Evolutionary conservation across 2,888 invertebrate genomes (phyloP).

Genomic region (Thalpophila matura): DNA sequence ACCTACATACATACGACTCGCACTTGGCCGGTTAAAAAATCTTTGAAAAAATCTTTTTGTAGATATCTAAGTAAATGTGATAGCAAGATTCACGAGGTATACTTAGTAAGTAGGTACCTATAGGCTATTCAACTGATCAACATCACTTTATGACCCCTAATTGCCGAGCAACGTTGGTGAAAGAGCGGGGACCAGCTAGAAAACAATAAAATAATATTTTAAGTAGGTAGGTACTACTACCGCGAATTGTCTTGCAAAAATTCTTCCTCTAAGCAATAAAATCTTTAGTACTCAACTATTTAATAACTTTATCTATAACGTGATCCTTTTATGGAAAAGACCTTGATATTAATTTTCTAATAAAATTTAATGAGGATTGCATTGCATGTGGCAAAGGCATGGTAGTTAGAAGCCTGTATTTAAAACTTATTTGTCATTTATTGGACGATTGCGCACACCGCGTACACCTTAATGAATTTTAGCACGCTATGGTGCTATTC

Average conservation of each 20-base stretch:
- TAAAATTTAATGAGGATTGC: conserved; percentile 19
- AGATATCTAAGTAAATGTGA: too few relatives aligned
- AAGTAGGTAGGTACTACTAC: too few relatives aligned
- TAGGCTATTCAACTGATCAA: too few relatives aligned
- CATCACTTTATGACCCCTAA: too few relatives aligned
- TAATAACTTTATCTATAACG: not conserved
- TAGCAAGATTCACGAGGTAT: too few relatives aligned
- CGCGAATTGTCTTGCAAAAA: not conserved
- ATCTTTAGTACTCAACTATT: not conserved
- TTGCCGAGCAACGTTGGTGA: too few relatives aligned
- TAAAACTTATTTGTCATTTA: conserved; percentile 14
- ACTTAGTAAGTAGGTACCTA: too few relatives aligned
- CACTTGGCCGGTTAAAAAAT: too few relatives aligned
- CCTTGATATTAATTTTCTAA: conserved; percentile 30
- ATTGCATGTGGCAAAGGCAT: conserved; percentile 22
- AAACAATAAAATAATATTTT: too few relatives aligned
- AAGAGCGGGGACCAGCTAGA: too few relatives aligned
- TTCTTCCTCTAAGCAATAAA: not conserved
- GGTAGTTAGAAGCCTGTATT: not conserved
- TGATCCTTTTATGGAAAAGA: conserved; percentile 10
- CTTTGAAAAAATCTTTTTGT: too few relatives aligned
- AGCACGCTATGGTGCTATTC: conserved; percentile 39
- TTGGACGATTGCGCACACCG: conserved; percentile 2
- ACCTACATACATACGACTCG: too few relatives aligned
- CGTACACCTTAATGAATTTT: conserved; percentile 14